Percentiles rank a stretch among this genome's conserved stretches.
Evolutionary conservation across 1,140 invertebrate genomes (phyloP).

Genomic region (Contarinia nasturtii): DNA sequence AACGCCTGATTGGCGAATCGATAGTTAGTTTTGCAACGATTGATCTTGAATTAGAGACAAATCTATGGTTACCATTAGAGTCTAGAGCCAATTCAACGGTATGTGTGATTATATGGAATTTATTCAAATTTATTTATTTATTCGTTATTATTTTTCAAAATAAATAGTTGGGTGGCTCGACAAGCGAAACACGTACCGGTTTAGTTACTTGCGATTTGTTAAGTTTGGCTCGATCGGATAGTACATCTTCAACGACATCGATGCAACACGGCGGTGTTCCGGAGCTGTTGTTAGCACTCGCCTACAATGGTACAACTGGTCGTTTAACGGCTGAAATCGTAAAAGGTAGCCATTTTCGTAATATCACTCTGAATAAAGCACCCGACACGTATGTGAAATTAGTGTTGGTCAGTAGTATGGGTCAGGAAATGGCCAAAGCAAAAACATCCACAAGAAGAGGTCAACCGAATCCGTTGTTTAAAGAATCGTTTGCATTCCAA

Average conservation of each 20-base stretch:
- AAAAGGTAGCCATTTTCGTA: conserved; percentile 83
- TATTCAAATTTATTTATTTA: no score
- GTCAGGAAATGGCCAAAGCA: conserved; percentile 77
- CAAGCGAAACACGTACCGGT: no score
- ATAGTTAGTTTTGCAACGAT: conserved; percentile 72
- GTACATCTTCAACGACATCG: conserved; percentile 80
- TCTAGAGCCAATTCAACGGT: conserved; percentile 64
- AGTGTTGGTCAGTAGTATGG: conserved; percentile 73
- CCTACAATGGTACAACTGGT: conserved; percentile 85
- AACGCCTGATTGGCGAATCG: conserved; percentile 78
- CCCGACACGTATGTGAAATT: conserved; percentile 89
- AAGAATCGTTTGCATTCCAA: conserved; percentile 92
- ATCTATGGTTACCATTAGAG: conserved; percentile 71
- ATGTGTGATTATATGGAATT: conserved; percentile 21
- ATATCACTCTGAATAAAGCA: conserved; percentile 50
- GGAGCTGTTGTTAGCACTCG: conserved; percentile 69
- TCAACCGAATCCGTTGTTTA: conserved; percentile 87
- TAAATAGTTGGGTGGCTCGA: conserved; percentile 24
- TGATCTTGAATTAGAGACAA: conserved; percentile 74
- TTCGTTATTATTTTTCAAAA: conserved; percentile 4
- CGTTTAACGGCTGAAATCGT: conserved; percentile 74
- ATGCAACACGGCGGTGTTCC: conserved; percentile 78
- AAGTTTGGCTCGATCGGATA: conserved; percentile 75
- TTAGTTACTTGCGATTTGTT: no score
- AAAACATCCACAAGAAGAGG: conserved; percentile 79